Percentiles rank a stretch among this genome's conserved stretches.
These are phyloP conservation scores for Myiagra hebetior DNA, from an alignment of 2,113 vertebrate genomes.

Conservation along the genomic window DNA sequence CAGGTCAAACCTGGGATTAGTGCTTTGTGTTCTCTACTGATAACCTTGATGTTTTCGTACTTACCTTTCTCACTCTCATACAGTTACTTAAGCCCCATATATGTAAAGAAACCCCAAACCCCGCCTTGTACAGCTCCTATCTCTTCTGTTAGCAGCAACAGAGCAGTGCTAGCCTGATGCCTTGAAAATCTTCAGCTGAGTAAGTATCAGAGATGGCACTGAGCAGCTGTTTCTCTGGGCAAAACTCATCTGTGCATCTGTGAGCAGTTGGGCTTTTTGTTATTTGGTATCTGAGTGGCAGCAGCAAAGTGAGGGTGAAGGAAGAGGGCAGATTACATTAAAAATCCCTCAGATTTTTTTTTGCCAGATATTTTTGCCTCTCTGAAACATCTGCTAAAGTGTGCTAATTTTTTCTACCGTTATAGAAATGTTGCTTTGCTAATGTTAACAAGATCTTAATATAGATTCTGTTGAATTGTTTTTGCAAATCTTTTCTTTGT, in stretches of 20 bases:
- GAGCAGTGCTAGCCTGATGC: neutral
- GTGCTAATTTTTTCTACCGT: neutral
- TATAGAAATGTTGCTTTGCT: neutral
- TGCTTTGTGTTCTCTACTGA: neutral
- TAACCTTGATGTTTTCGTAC: neutral
- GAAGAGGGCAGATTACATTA: neutral
- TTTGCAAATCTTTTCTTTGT: neutral
- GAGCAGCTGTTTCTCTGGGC: neutral
- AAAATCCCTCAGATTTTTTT: neutral
- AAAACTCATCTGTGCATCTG: neutral
- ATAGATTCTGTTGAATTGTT: neutral
- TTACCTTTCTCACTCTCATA: neutral
- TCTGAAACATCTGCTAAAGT: neutral
- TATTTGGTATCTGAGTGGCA: neutral
- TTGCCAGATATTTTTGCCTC: neutral
- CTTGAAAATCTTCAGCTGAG: neutral
- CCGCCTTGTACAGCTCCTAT: neutral
- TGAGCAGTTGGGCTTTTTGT: neutral
- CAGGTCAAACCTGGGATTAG: conserved; percentile 43
- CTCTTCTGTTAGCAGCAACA: neutral
- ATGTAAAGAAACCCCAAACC: neutral
- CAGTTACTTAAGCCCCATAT: neutral
- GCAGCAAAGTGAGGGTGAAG: neutral
- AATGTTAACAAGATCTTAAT: neutral
- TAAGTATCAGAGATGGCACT: neutral